Percentiles rank a stretch among this genome's conserved stretches.
Conservation (phyloP, 2,113 vertebrate species). For the Antennarius striatus region DNA sequence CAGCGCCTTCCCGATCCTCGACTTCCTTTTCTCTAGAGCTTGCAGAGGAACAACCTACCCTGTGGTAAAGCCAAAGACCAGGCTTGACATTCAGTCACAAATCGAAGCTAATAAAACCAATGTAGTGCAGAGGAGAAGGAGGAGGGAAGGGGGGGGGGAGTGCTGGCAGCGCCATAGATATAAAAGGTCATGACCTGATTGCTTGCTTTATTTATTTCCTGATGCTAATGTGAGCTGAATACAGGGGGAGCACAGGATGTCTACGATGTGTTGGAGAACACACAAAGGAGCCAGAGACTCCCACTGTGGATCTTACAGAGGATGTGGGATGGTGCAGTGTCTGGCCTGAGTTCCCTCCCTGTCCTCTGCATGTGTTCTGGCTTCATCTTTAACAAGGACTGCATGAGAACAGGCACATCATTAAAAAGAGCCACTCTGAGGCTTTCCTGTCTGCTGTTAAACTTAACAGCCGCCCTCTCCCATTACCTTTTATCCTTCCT, state of each 20-base stretch:
- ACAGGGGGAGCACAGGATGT: slow-evolving; percentile 33
- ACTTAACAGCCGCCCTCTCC: slow-evolving; percentile 74
- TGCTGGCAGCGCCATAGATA: slow-evolving; percentile 29
- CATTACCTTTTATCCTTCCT: slow-evolving; percentile 74
- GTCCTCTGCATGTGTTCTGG: slow-evolving; percentile 51
- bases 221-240: slow-evolving; percentile 68
- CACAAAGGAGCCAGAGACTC: slow-evolving; percentile 39
- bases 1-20: slow-evolving; percentile 52
- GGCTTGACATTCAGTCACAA: slow-evolving; percentile 60
- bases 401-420: slow-evolving; percentile 71
- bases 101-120: slow-evolving; percentile 55
- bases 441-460: slow-evolving; percentile 75
- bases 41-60: slow-evolving; percentile 48
- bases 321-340: slow-evolving; percentile 11
- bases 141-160: background rate
- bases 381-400: slow-evolving; percentile 70
- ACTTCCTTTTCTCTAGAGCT: slow-evolving; percentile 55
- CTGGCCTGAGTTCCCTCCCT: slow-evolving; percentile 33
- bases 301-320: slow-evolving; percentile 34
- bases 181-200: slow-evolving; percentile 62
- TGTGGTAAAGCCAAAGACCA: slow-evolving; percentile 55
- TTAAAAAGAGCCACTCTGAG: slow-evolving; percentile 77
- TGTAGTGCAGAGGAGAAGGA: slow-evolving; percentile 24
- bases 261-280: slow-evolving; percentile 31
- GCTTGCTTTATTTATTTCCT: slow-evolving; percentile 66